These are phyloP conservation scores for Batillaria attramentaria DNA, from an alignment of 1,140 invertebrate genomes.

Conservation along the genomic window DNA sequence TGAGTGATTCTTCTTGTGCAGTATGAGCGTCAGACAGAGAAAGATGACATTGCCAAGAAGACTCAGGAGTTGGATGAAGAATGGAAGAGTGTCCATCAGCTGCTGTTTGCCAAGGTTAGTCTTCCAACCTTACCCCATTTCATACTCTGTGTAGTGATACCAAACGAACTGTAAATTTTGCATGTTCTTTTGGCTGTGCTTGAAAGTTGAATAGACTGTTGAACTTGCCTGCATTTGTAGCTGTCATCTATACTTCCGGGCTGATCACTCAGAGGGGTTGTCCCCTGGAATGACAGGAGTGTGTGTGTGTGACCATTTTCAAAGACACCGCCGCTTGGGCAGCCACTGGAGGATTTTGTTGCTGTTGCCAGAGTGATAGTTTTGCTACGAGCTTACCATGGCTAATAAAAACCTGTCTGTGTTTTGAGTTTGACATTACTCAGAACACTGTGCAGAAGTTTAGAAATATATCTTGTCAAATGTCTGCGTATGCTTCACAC, in stretches of 20 bases:
- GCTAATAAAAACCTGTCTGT: too few species aligned
- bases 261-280: not conserved
- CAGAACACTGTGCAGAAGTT: not conserved
- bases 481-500: not conserved
- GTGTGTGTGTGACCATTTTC: too few species aligned
- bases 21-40: slow-evolving; percentile 86
- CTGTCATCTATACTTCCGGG: not conserved
- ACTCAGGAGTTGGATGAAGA: slow-evolving; percentile 91
- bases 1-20: slow-evolving; percentile 42
- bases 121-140: not conserved
- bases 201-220: not conserved
- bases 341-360: too few species aligned
- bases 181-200: not conserved
- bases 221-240: not conserved
- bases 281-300: too few species aligned
- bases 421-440: too few species aligned
- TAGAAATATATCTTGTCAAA: not conserved
- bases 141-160: too few species aligned
- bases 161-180: too few species aligned
- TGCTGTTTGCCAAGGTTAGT: slow-evolving; percentile 42
- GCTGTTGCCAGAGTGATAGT: too few species aligned
- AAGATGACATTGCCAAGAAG: slow-evolving; percentile 86
- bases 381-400: too few species aligned
- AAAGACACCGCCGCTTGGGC: too few species aligned
- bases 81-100: slow-evolving; percentile 80